Percentiles rank a stretch among this genome's conserved stretches.
Evolutionary conservation across 2,113 vertebrate genomes (phyloP).

Genomic region (Catharus bicknelli): DNA sequence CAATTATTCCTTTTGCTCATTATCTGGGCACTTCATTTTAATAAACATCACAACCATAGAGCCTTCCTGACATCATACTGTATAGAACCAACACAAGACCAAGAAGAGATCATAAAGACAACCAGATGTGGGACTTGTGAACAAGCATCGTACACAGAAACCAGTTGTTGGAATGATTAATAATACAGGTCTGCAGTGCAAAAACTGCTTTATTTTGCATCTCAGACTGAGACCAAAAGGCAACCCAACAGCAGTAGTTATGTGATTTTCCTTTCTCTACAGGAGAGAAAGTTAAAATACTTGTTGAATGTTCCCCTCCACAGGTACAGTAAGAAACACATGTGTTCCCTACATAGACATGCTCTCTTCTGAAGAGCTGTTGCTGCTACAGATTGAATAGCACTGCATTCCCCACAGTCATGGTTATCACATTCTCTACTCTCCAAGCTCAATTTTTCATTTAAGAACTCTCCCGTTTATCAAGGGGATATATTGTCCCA

Average conservation of each 20-base stretch:
- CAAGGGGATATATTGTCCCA: not conserved
- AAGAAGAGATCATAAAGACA: not conserved
- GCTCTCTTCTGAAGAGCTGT: not conserved
- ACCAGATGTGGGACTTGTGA: not conserved
- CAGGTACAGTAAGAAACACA: not conserved
- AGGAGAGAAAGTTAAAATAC: not conserved
- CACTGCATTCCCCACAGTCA: not conserved
- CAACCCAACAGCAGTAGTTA: not conserved
- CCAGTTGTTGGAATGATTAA: not conserved
- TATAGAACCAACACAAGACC: not conserved
- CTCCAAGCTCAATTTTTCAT: not conserved
- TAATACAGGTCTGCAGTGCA: not conserved
- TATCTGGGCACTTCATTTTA: not conserved
- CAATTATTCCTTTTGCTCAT: not conserved
- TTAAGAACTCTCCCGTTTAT: slow-evolving; percentile 8
- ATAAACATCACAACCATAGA: not conserved
- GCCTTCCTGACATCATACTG: not conserved
- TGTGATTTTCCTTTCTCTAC: not conserved
- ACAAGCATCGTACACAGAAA: not conserved
- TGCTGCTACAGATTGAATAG: not conserved
- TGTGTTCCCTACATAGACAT: not conserved
- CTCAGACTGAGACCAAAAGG: not conserved
- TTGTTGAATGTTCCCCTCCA: not conserved
- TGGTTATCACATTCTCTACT: not conserved
- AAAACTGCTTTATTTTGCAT: not conserved